Evolutionary conservation across 1,140 invertebrate genomes (phyloP).

Genomic region (Sinonovacula constricta): DNA sequence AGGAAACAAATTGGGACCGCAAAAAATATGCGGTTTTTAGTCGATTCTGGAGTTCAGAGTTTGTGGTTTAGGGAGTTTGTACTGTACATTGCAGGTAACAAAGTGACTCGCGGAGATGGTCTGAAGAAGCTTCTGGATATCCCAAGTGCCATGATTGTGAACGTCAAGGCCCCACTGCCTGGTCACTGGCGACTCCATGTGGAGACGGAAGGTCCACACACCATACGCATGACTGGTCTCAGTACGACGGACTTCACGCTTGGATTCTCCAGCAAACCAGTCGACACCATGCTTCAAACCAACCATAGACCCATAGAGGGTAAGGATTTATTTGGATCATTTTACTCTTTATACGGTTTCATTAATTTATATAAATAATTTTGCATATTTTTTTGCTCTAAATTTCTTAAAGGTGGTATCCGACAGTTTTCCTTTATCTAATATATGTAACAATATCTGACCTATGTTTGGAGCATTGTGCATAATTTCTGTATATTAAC

Average conservation of each 20-base stretch:
- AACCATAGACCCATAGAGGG: constrained; percentile 83
- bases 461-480: too few relatives aligned
- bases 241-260: constrained; percentile 84
- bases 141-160: constrained; percentile 83
- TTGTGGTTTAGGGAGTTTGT: too few relatives aligned
- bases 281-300: constrained; percentile 80
- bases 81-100: constrained; percentile 62
- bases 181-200: constrained; percentile 83
- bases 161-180: constrained; percentile 83
- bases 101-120: constrained; percentile 71
- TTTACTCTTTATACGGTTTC: neutral
- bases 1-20: too few relatives aligned
- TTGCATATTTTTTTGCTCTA: too few relatives aligned
- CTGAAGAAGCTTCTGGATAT: constrained; percentile 82
- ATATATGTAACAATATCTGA: too few relatives aligned
- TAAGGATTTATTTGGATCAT: constrained; percentile 65
- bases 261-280: constrained; percentile 83
- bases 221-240: constrained; percentile 84
- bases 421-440: too few relatives aligned
- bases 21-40: too few relatives aligned
- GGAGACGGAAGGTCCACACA: constrained; percentile 82
- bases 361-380: too few relatives aligned
- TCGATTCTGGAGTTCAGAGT: too few relatives aligned
- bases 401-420: too few relatives aligned
- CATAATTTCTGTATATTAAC: too few relatives aligned